Evolutionary conservation across 1,140 invertebrate species (phyloP).

Genomic region (Atta colombica): DNA sequence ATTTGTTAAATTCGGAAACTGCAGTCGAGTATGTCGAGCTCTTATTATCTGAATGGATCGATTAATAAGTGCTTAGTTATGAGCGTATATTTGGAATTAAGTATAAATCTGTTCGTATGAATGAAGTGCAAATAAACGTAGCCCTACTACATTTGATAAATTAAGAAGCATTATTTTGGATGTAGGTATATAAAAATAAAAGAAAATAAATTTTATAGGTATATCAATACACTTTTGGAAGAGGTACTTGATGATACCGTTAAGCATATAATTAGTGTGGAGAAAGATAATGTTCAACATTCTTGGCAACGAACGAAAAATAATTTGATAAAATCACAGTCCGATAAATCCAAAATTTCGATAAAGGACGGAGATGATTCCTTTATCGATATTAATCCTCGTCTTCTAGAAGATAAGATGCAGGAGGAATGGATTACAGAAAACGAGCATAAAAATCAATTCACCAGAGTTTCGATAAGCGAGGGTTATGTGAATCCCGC

Average conservation of each 20-base stretch:
- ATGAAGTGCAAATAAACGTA: too few relatives aligned
- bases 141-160: background rate
- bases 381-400: constrained; percentile 11
- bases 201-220: constrained; percentile 54
- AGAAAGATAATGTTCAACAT: constrained; percentile 5
- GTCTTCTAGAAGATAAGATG: background rate
- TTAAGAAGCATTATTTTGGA: background rate
- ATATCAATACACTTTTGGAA: constrained; percentile 80
- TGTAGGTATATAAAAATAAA: background rate
- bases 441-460: constrained; percentile 18
- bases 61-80: too few relatives aligned
- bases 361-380: background rate
- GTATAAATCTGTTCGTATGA: too few relatives aligned
- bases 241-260: constrained; percentile 82
- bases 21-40: too few relatives aligned
- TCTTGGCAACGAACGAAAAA: constrained; percentile 35
- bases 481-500: constrained; percentile 82
- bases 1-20: too few relatives aligned
- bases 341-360: constrained; percentile 19
- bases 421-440: constrained; percentile 12
- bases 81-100: too few relatives aligned
- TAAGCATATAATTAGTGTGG: constrained; percentile 71
- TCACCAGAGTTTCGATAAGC: constrained; percentile 30
- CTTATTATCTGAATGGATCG: too few relatives aligned
- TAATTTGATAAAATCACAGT: constrained; percentile 13